These are phyloP conservation scores for Phalacrocorax pelagicus DNA, from an alignment of 2,113 vertebrate species.

Conservation along the genomic window DNA sequence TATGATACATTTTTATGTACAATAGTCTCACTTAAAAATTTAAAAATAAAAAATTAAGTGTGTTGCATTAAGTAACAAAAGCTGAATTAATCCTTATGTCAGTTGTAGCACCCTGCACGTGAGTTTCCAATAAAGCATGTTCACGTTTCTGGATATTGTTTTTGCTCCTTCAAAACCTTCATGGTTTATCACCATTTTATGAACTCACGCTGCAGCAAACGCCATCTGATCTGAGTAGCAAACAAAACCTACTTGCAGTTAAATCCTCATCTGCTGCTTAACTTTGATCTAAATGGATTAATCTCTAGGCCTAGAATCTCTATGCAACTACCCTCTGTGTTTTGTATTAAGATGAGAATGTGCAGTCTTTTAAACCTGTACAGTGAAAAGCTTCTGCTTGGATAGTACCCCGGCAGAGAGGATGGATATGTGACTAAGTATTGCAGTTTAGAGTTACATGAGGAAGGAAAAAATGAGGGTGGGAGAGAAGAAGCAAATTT, in stretches of 20 bases:
- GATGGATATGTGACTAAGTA: background rate
- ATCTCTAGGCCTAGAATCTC: background rate
- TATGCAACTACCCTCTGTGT: background rate
- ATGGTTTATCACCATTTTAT: background rate
- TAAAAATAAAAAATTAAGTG: no score
- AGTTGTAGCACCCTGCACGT: background rate
- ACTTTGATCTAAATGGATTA: background rate
- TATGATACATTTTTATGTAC: background rate
- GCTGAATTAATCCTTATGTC: background rate
- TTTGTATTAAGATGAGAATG: background rate
- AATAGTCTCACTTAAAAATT: background rate
- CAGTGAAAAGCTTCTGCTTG: background rate
- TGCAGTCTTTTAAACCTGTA: background rate
- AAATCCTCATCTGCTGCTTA: background rate
- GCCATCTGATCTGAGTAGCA: background rate
- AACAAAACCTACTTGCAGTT: background rate
- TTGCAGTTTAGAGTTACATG: background rate
- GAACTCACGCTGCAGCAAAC: background rate
- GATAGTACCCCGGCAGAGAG: background rate
- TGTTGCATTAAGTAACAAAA: background rate
- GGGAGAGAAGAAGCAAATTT: background rate
- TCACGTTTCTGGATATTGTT: background rate
- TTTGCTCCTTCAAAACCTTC: background rate
- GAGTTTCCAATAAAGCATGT: background rate
- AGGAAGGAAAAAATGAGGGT: background rate